Evolutionary conservation across 1,140 invertebrate genomes (phyloP).

Genomic region (Philaenus spumarius): DNA sequence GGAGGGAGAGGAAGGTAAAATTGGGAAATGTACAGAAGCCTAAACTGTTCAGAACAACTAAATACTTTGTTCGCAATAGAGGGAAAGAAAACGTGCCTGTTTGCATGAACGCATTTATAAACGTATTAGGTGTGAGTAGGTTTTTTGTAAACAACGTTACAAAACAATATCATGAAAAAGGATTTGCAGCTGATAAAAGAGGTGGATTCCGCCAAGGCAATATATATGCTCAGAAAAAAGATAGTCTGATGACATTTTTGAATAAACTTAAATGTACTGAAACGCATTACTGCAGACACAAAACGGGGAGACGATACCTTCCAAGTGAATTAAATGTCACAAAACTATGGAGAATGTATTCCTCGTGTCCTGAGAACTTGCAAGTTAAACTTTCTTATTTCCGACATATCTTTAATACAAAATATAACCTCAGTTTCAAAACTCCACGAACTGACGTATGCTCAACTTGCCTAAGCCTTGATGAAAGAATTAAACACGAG

Average conservation of each 20-base stretch:
- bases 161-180: not conserved
- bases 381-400: slow-evolving; percentile 22
- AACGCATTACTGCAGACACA: too few relatives aligned
- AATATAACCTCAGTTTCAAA: slow-evolving; percentile 26
- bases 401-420: slow-evolving; percentile 22
- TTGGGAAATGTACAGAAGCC: not conserved
- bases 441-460: slow-evolving; percentile 8
- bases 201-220: slow-evolving; percentile 4
- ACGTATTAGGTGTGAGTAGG: not conserved
- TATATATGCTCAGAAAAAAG: too few relatives aligned
- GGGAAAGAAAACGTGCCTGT: too few relatives aligned
- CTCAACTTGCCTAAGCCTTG: slow-evolving; percentile 7
- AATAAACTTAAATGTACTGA: not conserved
- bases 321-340: too few relatives aligned
- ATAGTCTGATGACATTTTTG: slow-evolving; percentile 8
- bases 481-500: slow-evolving; percentile 23
- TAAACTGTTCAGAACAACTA: not conserved
- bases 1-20: not conserved
- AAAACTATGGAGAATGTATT: slow-evolving; percentile 10
- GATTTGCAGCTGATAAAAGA: not conserved
- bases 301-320: not conserved
- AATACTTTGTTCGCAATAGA: slow-evolving; percentile 1
- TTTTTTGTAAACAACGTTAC: slow-evolving; percentile 3
- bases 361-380: not conserved
- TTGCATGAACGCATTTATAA: slow-evolving; percentile 5